Evolutionary conservation across 2,113 vertebrate genomes (phyloP).

Genomic region (Vicugna pacos): DNA sequence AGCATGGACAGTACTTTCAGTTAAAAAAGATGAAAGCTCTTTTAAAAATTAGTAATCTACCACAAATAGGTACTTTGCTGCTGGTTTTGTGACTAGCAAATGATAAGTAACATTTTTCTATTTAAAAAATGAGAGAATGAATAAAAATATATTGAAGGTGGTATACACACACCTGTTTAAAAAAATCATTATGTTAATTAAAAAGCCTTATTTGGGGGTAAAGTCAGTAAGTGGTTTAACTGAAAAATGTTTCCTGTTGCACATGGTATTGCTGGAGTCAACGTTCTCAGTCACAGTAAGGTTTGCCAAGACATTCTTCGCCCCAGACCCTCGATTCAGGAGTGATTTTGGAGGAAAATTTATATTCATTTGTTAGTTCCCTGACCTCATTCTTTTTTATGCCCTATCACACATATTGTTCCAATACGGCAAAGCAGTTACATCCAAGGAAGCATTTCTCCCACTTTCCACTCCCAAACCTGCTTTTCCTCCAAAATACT

Average conservation of each 20-base stretch:
- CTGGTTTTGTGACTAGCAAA: conserved; percentile 37
- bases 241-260: conserved; percentile 33
- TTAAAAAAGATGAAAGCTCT: neutral
- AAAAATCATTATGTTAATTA: conserved; percentile 36
- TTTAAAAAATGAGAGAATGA: neutral
- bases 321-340: neutral
- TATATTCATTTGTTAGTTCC: conserved; percentile 29
- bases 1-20: neutral
- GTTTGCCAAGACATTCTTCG: conserved; percentile 35
- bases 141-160: conserved; percentile 5
- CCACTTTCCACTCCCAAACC: neutral
- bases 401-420: conserved; percentile 44
- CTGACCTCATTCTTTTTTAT: conserved; percentile 48
- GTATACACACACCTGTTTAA: neutral
- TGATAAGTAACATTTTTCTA: neutral
- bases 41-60: conserved; percentile 13
- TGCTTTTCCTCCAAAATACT: conserved; percentile 54
- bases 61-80: neutral
- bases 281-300: conserved; percentile 5
- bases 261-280: neutral
- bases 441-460: conserved; percentile 21
- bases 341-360: conserved; percentile 56
- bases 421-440: neutral
- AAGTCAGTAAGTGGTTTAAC: conserved; percentile 42
- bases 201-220: conserved; percentile 18